Base-by-base conservation (phyloP, 2,113 vertebrate genomes). In the Stegostoma tigrinum region DNA sequence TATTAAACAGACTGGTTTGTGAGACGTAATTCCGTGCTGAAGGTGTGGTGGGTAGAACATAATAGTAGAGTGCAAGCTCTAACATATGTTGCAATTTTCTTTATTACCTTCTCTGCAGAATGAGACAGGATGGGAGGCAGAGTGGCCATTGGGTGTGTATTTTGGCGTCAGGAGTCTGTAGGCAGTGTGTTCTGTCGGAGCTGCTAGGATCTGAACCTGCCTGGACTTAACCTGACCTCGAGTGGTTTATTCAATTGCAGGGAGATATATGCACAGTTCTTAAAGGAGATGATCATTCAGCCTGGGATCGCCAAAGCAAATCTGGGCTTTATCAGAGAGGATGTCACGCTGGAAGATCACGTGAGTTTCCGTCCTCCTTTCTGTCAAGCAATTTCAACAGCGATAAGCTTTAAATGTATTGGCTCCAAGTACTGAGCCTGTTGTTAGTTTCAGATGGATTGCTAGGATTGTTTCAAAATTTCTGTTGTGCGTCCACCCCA, bases 261-360 rank as follows among this genome's bases (percentile, higher is more conserved):
- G 97, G 99, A 99, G 96, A 96, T 98, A 0, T 99, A 99, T 95
- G 97, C 98, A 27, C 99, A 99, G 97, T 99, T 99, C 96, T 97
- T 99, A 68, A 98, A 98, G 96, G 99, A 99, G 96, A 99, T 99
- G 99, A 99, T 99, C 96, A 99, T 99, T 96, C 99, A 99, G 97
- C 99, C 99, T 0, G 99, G 99, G 86, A 99, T 99, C 0, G 98
- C 99, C 96, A 99, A 99, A 97, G 99, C 98, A 96, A 99, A 99
- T 97, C 95, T 99, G 96, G 99, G 99, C 23, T 97, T 98, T 48
- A 99, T 98, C 97, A 98, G 99, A 97, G 99, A 99, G 97, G 99
- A 99, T 10, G 99, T 99, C 93, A 99, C 99, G 0, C 97, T 99
- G 97, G 99, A 99, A 96, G 99, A 99, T 96, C 99, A 99, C 0